Evolutionary conservation across 2,797 vertebrate genomes (phyloP).

Genomic region (Chiroxiphia lanceolata): DNA sequence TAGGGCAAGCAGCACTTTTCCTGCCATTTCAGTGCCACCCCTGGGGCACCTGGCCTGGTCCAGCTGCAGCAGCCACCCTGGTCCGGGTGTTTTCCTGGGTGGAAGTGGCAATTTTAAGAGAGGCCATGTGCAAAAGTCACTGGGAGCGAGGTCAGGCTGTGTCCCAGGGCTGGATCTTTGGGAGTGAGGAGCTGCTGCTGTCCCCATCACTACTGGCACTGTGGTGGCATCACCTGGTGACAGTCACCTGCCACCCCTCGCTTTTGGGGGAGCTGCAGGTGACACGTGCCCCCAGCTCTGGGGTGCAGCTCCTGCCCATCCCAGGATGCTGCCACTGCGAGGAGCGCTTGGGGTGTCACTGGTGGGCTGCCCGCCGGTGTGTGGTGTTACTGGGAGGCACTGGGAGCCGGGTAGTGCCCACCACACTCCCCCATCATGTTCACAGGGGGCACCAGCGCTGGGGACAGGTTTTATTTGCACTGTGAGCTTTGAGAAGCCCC

Average conservation of each 20-base stretch:
- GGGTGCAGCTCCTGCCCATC: not conserved
- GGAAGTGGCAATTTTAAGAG: fast-evolving
- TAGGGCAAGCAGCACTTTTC: not conserved
- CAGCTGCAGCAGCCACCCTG: fast-evolving
- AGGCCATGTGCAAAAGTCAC: fast-evolving
- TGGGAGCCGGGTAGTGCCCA: fast-evolving
- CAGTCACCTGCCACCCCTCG: fast-evolving
- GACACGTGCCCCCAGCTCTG: fast-evolving
- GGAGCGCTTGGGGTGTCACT: not conserved
- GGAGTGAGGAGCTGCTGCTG: not conserved
- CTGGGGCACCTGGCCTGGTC: fast-evolving
- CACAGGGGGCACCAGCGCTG: fast-evolving
- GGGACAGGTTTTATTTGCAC: not conserved
- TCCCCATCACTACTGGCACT: not conserved
- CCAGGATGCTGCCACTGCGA: not conserved
- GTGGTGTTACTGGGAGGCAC: not conserved
- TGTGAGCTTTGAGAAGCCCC: not conserved
- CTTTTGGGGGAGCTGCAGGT: not conserved
- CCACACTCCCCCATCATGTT: fast-evolving
- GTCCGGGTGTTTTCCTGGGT: fast-evolving
- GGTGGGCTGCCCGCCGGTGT: not conserved
- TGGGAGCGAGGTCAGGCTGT: fast-evolving
- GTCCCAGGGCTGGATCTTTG: too few species aligned
- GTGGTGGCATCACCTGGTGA: not conserved
- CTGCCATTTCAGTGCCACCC: not conserved